Evolutionary conservation across 2,888 invertebrate genomes (phyloP).

Genomic region (Habroteleia sp.): DNA sequence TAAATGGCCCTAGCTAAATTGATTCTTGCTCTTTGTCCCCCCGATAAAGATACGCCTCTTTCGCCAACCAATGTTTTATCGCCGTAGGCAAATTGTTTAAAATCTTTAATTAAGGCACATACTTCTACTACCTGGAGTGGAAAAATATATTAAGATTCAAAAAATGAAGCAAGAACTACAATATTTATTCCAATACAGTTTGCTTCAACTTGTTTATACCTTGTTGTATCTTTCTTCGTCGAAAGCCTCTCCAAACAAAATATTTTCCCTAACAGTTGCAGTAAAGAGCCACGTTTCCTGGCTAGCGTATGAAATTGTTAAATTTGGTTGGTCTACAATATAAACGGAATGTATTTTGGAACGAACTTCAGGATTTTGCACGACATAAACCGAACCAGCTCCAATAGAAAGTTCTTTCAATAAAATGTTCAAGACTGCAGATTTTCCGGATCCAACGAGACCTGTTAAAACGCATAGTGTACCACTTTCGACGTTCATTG

Average conservation of each 20-base stretch:
- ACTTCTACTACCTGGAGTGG: constrained; percentile 82
- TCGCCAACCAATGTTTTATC: constrained; percentile 92
- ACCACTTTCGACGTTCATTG: constrained; percentile 79
- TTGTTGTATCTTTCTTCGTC: constrained; percentile 85
- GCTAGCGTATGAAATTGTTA: constrained; percentile 78
- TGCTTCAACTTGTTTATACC: no score
- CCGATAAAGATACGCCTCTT: constrained; percentile 89
- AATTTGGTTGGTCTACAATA: constrained; percentile 64
- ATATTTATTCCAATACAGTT: no score
- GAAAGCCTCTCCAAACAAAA: constrained; percentile 87
- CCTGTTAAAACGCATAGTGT: constrained; percentile 84
- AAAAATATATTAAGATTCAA: no score
- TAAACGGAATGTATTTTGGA: constrained; percentile 1
- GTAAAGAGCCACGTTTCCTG: constrained; percentile 88
- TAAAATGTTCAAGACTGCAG: constrained; percentile 80
- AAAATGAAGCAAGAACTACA: no score
- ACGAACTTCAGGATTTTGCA: constrained; percentile 26
- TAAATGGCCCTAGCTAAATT: constrained; percentile 90
- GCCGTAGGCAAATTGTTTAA: constrained; percentile 88
- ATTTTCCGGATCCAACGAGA: constrained; percentile 86
- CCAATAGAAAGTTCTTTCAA: constrained; percentile 81
- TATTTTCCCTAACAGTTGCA: constrained; percentile 86
- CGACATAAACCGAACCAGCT: constrained; percentile 75
- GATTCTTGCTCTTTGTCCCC: constrained; percentile 91
- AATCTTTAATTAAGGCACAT: constrained; percentile 86